These are phyloP conservation scores for Chrosomus eos DNA, from an alignment of 2,797 vertebrate genomes.

Conservation along the genomic window DNA sequence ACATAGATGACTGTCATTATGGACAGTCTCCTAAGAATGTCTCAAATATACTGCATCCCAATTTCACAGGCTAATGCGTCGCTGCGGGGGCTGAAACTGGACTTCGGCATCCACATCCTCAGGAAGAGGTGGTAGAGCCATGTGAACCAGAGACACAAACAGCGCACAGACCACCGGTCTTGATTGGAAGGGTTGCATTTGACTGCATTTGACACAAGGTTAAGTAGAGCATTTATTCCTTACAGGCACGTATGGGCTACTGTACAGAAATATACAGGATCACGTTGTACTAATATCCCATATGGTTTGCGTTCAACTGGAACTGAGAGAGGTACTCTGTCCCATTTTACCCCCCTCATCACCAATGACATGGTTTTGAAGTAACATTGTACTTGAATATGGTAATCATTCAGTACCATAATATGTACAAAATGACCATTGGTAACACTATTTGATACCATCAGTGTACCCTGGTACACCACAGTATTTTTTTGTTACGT, in stretches of 20 bases:
- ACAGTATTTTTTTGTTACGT: not conserved
- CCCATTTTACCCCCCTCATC: constrained; percentile 17
- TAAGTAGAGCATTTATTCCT: constrained; percentile 3
- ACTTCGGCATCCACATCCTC: constrained; percentile 72
- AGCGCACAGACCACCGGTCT: constrained; percentile 69
- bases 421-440: not conserved
- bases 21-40: constrained; percentile 62
- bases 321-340: constrained; percentile 10
- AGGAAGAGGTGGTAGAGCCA: constrained; percentile 60
- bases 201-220: constrained; percentile 52
- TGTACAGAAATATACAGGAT: constrained; percentile 3
- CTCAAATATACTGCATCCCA: constrained; percentile 72
- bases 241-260: not conserved
- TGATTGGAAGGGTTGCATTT: constrained; percentile 68
- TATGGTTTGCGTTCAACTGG: constrained; percentile 23
- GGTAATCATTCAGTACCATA: not conserved
- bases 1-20: constrained; percentile 81
- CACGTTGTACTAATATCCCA: not conserved
- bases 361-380: not conserved
- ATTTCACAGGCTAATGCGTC: constrained; percentile 73
- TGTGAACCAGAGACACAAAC: constrained; percentile 60
- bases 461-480: constrained; percentile 18
- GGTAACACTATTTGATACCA: constrained; percentile 5
- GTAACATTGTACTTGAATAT: constrained; percentile 13
- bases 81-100: constrained; percentile 62